Evolutionary conservation across 2,113 vertebrate genomes (phyloP), one percentile per base, ranked within the genome.

Genomic region (Athene cunicularia): DNA sequence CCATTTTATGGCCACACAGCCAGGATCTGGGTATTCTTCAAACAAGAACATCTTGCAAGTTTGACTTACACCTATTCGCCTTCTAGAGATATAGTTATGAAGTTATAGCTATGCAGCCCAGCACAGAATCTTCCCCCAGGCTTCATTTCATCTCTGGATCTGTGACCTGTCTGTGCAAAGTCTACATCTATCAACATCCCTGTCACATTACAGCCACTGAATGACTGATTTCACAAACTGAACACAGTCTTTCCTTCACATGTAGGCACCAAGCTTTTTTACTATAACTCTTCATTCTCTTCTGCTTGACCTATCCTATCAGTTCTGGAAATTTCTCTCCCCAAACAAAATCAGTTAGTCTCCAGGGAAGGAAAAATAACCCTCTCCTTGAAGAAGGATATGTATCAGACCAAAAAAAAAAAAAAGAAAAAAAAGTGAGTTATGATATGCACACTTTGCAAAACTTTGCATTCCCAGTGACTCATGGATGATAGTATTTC

Each of bases 1-100:
- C n/a, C 26, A 26, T 67, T 86, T 80, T 28, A 71, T 37, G 12
- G 33, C 10, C 52, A 71, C 4, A 27, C 6, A 72, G 12, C 18
- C 0, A 1, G 5, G 13, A 3, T 63, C 30, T 13, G 23, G 7
- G 14, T 59, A 19, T 66, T 86, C 19, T 60, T 28, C 1, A 1
- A 71, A 52, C 28, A 56, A 21, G 7, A 72, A 27, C 11, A 56
- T 47, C 16, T 71, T 80, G 33, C 0, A 1, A 11, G 17, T 27
- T 80, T 50, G 56, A 56, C 32, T 52, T 71, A 55, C 16, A 89
- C 11, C 11, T 28, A 41, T 56, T 62, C 56, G 62, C 12, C 24
- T 47, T 56, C 22, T 60, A 80, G 50, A 74, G 24, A 23, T 21
- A 18, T 6, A 60, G 26, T 80, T 87, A 56, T 14, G 33, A 71